Evolutionary conservation across 2,797 vertebrate genomes (phyloP).

Genomic region (Anguilla obscura): DNA sequence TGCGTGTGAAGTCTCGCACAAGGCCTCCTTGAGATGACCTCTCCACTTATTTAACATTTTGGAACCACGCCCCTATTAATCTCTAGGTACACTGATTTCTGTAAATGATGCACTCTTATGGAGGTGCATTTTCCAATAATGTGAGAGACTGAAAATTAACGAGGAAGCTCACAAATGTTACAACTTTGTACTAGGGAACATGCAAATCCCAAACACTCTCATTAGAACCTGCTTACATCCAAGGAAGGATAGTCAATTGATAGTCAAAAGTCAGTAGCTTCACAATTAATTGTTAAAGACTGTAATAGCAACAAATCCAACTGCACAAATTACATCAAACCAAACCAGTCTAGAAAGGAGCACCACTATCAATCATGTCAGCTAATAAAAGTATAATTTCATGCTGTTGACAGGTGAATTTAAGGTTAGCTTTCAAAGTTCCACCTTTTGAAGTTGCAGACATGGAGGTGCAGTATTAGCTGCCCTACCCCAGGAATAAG

Average conservation of each 20-base stretch:
- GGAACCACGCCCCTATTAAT: background rate
- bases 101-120: background rate
- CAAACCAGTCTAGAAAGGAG: background rate
- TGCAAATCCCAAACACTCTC: too few relatives aligned
- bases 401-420: background rate
- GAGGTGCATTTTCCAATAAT: too few relatives aligned
- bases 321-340: background rate
- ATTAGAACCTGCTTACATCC: too few relatives aligned
- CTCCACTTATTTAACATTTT: slow-evolving; percentile 23
- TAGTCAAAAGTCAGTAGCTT: too few relatives aligned
- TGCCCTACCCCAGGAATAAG: background rate
- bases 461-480: too few relatives aligned
- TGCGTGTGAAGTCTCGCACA: slow-evolving; percentile 38
- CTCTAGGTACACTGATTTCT: background rate
- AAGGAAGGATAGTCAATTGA: too few relatives aligned
- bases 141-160: too few relatives aligned
- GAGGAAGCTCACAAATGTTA: too few relatives aligned
- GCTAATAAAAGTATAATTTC: background rate
- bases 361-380: background rate
- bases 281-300: too few relatives aligned
- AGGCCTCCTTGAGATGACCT: slow-evolving; percentile 55
- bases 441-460: background rate
- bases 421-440: background rate
- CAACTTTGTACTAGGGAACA: too few relatives aligned
- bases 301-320: background rate